Evolutionary conservation across 2,797 vertebrate genomes (phyloP), one percentile per base, ranked within the genome.

Genomic region (Gobio occitaniae): DNA sequence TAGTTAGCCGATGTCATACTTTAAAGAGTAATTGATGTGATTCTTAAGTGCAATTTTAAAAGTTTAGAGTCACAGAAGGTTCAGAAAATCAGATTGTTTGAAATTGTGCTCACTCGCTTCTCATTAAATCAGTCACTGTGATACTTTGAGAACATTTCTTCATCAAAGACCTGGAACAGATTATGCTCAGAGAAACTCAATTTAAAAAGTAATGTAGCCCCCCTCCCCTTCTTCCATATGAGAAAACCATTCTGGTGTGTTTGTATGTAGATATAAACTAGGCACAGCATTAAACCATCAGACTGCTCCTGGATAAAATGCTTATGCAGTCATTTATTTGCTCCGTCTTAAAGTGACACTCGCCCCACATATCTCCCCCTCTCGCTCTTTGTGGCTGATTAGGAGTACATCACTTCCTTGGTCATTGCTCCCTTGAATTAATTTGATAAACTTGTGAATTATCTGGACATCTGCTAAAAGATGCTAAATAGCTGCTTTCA

Each of bases 31-130:
- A 94, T 93, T 94, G 92, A 94, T 94, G 94, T 90, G 92, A 92
- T 94, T 94, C 91, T 94, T 92, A 94, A 94, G 94, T 93, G 91
- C 92, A 89, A 93, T 93, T 93, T 93, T 92, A 91, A 92, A 91
- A 93, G 94, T 95, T 94, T 95, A 94, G 92, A 94, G 94, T 95
- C 92, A 91, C 91, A 80, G 91, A 93, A 93, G 93, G 94, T 94
- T 95, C 94, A 94, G 94, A 91, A 93, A 92, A 91, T 91, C 90
- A 86, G 91, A 93, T 93, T 95, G 94, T 95, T 95, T 95, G 92
- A 94, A 95, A 95, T 93, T 93, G 92, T 90, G 69, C 93, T 93
- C 93, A 92, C 93, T 92, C 92, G 90, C 90, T 93, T 93, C 93
- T 93, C 93, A 94, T 94, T 94, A 94, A 91, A 94, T 93, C 89